phyloP scores from a whole-genome alignment of 2,113 vertebrate species.

The Falco punctatus region DNA sequence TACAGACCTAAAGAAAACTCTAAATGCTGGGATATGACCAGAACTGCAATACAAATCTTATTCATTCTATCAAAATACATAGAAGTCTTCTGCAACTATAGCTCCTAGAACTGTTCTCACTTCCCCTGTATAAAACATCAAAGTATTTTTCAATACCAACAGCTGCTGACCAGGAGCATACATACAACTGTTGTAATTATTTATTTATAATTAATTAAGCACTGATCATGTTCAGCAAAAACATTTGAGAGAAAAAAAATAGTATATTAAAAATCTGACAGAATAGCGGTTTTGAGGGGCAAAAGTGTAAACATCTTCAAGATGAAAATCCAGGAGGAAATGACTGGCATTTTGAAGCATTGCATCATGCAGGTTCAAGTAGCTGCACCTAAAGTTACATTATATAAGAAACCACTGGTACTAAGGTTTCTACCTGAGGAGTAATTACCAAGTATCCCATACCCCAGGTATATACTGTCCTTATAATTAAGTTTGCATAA shows the following conservation, averaged over 20 bases:
- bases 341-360: not conserved
- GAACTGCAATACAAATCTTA: not conserved
- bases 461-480: slow-evolving; percentile 13
- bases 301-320: not conserved
- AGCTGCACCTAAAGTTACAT: not conserved
- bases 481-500: slow-evolving; percentile 69
- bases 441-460: not conserved
- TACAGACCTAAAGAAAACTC: not conserved
- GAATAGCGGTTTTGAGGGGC: not conserved
- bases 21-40: not conserved
- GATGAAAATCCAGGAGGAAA: not conserved
- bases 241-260: not conserved
- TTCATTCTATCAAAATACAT: not conserved
- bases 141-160: slow-evolving; percentile 34
- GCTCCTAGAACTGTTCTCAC: not conserved
- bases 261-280: not conserved
- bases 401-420: not conserved
- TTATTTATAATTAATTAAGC: slow-evolving; percentile 27
- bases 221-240: not conserved
- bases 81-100: not conserved
- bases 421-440: not conserved
- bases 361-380: not conserved
- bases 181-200: not conserved
- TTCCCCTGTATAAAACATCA: slow-evolving; percentile 8
- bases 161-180: slow-evolving; percentile 31